Base-by-base conservation (phyloP, 2,113 vertebrate genomes). In the Noctilio leporinus region DNA sequence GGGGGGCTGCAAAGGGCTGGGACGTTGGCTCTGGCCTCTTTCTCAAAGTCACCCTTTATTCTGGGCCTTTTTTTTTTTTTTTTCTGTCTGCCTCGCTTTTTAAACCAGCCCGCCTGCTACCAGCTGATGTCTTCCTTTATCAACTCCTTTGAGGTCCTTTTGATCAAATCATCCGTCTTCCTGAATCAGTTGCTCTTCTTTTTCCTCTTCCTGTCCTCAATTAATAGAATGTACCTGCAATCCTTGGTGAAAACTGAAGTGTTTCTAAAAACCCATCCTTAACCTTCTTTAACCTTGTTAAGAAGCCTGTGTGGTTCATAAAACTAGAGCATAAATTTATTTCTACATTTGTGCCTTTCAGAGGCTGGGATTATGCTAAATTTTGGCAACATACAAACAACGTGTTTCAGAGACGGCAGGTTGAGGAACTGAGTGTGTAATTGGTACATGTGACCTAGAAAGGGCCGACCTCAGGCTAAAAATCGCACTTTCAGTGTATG, bases 141-240 rank as follows among this genome's bases (percentile, higher is more conserved):
- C n/a, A 35, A 72, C 62, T 76, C 75, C 93, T 96, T 93, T 78
- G 91, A 94, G 89, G 77, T 55, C 86, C 83, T 93, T 93, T 93
- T 76, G 59, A 85, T 93, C 57, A 70, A 91, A 84, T 72, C 77
- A 57, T 47, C 5, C 59, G 47, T 92, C 67, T 53, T 96, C 92
- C 81, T 83, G 81, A 92, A 92, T 75, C 38, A 33, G 47, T 40
- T 57, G 83, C 82, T 92, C 43, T 84, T 40, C 89, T 86, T 85
- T 95, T 80, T 59, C 30, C 20, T 40, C 53, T 76, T 59, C 43
- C 33, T 86, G 59, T 62, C 47, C 72, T 81, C 43, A 40, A 73
- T 19, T 72, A 30, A 72, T 33, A 67, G 55, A 80, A 67, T 65
- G 35, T 62, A 81, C 43, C 65, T 84, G 5, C 6, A 82, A 45